phyloP scores from a whole-genome alignment of 2,113 vertebrate species.

The Cyanistes caeruleus region DNA sequence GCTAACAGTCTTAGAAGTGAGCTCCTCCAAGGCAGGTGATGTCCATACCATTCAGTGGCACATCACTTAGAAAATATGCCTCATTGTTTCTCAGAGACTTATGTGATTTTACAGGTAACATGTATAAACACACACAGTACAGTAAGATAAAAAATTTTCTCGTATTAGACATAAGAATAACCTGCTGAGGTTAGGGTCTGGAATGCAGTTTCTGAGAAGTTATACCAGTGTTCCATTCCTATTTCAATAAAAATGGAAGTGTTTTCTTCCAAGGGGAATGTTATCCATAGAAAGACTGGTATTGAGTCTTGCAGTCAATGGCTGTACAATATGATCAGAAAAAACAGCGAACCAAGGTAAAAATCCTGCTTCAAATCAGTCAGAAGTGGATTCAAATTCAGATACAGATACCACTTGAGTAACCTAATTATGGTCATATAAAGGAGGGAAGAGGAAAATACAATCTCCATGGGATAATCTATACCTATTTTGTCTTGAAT shows the following conservation, averaged over 20 bases:
- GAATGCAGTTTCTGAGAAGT: background rate
- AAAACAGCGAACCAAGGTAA: background rate
- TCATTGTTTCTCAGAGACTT: background rate
- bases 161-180: background rate
- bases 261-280: background rate
- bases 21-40: background rate
- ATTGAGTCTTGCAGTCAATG: background rate
- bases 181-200: background rate
- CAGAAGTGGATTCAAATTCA: background rate
- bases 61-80: background rate
- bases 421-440: background rate
- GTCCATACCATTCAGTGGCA: background rate
- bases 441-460: background rate
- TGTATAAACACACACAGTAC: background rate
- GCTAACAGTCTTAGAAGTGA: background rate
- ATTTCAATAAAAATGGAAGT: background rate
- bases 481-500: background rate
- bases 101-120: background rate
- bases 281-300: background rate
- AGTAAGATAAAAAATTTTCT: background rate
- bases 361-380: background rate
- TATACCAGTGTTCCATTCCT: fast-evolving
- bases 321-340: background rate
- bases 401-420: background rate
- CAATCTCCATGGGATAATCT: background rate